phyloP scores from a whole-genome alignment of 2,797 vertebrate genomes.

The Allobates femoralis region DNA sequence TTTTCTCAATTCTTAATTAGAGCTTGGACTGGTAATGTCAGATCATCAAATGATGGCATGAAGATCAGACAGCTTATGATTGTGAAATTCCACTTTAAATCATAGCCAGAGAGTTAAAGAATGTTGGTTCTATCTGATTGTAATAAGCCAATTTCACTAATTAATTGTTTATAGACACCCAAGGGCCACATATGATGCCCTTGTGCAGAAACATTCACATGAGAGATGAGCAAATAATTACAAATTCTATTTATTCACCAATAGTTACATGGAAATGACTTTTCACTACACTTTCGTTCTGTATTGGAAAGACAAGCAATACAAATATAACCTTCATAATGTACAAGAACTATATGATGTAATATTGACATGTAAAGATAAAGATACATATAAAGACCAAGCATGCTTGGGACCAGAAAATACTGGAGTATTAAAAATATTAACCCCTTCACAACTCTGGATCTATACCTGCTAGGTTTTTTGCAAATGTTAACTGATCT shows the following conservation, averaged over 20 bases:
- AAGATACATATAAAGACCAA: no score
- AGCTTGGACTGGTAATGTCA: neutral
- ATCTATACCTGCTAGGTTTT: no score
- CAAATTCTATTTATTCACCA: neutral
- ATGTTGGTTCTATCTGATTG: neutral
- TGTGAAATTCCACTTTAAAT: neutral
- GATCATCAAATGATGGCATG: neutral
- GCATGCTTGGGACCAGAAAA: no score
- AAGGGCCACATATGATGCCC: neutral
- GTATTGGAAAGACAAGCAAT: neutral
- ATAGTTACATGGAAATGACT: neutral
- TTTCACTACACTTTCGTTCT: neutral
- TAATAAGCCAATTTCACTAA: neutral
- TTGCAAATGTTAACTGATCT: no score
- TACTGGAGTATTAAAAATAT: no score
- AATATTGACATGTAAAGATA: no score
- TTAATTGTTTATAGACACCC: neutral
- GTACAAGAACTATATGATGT: no score
- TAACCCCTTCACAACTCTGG: no score
- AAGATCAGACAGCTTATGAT: neutral
- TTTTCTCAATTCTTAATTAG: slow-evolving; percentile 6
- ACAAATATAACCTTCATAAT: neutral
- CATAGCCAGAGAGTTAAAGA: neutral
- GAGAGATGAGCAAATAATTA: neutral
- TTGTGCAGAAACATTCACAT: neutral